Evolutionary conservation across 2,113 vertebrate genomes (phyloP).

Genomic region (Pavo muticus): DNA sequence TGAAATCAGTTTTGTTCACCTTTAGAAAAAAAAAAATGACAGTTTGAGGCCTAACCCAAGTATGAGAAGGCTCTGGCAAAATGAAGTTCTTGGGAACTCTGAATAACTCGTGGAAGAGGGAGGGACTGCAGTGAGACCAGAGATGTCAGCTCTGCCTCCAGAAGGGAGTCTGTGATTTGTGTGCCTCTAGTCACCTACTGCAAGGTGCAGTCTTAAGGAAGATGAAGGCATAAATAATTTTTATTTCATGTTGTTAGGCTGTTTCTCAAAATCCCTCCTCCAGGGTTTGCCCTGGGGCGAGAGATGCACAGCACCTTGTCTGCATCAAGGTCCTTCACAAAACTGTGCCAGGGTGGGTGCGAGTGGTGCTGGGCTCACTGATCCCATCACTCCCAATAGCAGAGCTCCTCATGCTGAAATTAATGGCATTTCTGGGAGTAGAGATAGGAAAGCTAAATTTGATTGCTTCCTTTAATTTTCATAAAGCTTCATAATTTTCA

Average conservation of each 20-base stretch:
- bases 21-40: not conserved
- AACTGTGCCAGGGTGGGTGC: not conserved
- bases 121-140: not conserved
- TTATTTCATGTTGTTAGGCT: not conserved
- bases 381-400: not conserved
- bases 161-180: not conserved
- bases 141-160: not conserved
- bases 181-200: not conserved
- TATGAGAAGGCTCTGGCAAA: not conserved
- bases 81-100: not conserved
- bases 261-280: not conserved
- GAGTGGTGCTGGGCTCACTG: not conserved
- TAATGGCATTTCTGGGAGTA: not conserved
- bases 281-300: not conserved
- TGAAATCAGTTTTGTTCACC: not conserved
- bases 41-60: not conserved
- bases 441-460: slow-evolving; percentile 21
- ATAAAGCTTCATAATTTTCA: slow-evolving; percentile 39
- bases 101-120: not conserved
- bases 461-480: slow-evolving; percentile 48
- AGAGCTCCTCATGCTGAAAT: not conserved
- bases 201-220: not conserved
- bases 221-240: not conserved
- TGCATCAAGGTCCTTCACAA: not conserved
- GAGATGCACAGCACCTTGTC: not conserved